Evolutionary conservation across 2,797 vertebrate genomes (phyloP).

Genomic region (Pogoniulus pusillus): DNA sequence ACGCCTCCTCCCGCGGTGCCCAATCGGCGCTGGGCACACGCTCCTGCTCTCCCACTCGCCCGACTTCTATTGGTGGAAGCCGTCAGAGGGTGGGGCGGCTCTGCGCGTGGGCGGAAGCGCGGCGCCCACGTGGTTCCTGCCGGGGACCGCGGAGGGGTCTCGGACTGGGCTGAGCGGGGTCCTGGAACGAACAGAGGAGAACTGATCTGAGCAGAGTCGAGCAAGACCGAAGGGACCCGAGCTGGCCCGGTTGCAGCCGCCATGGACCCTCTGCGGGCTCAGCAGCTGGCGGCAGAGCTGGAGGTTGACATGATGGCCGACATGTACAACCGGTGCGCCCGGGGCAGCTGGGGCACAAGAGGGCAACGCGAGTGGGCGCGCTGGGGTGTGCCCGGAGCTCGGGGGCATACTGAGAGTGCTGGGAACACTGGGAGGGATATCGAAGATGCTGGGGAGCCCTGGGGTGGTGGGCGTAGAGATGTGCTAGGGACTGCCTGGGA

Average conservation of each 20-base stretch:
- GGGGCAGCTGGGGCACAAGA: background rate
- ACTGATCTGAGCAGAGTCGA: background rate
- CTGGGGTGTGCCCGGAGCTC: background rate
- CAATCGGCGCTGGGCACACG: accelerated
- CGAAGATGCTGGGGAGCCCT: background rate
- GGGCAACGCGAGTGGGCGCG: too few relatives aligned
- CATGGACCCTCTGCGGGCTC: conserved; percentile 94
- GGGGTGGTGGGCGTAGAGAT: background rate
- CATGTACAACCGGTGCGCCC: conserved; percentile 94
- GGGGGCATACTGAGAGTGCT: background rate
- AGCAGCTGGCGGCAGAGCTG: conserved; percentile 94
- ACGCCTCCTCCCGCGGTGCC: accelerated
- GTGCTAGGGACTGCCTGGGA: background rate
- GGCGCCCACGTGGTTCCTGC: conserved; percentile 35
- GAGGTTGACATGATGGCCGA: conserved; percentile 99
- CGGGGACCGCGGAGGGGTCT: background rate
- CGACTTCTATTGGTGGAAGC: accelerated
- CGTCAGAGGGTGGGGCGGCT: accelerated
- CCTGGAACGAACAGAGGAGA: background rate
- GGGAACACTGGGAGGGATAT: too few relatives aligned
- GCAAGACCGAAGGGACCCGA: background rate
- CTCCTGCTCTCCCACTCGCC: accelerated
- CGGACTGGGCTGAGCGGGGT: background rate
- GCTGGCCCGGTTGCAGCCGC: background rate
- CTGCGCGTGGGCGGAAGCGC: background rate